Conservation (phyloP, 2,888 invertebrate genomes). For the Clusia tigrina region DNA sequence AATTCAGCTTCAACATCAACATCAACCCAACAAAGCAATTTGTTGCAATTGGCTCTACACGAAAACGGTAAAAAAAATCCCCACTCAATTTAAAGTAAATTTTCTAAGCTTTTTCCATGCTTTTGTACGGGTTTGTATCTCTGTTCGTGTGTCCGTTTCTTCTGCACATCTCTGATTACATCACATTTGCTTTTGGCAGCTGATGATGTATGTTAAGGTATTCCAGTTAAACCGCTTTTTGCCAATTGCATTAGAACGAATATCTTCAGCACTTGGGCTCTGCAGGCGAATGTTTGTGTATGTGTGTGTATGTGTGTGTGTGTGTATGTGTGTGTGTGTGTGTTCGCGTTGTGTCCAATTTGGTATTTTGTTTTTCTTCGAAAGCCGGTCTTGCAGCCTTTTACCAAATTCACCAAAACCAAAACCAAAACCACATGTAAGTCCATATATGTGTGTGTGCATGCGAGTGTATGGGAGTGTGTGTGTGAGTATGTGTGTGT, state of each 20-base stretch:
- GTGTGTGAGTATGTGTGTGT: not conserved
- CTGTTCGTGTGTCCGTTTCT: not conserved
- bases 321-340: no score
- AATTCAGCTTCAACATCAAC: not conserved
- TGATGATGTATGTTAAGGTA: not conserved
- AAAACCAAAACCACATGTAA: no score
- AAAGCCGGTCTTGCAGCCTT: not conserved
- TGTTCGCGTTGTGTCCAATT: not conserved
- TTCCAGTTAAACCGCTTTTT: slow-evolving; percentile 8
- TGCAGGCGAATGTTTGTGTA: no score
- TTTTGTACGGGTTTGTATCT: not conserved
- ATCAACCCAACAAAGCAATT: no score
- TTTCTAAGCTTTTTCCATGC: not conserved
- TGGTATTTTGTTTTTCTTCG: not conserved
- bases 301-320: no score
- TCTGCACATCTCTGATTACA: slow-evolving; percentile 4
- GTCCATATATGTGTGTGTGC: no score
- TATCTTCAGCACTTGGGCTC: not conserved
- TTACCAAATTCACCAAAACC: no score
- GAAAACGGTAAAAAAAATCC: slow-evolving; percentile 1
- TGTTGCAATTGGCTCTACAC: not conserved
- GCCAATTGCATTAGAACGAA: slow-evolving; percentile 2
- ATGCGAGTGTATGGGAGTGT: no score
- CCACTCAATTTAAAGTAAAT: not conserved
- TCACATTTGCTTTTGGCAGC: slow-evolving; percentile 8